These are phyloP conservation scores for Rhopalosiphum nymphaeae DNA, from an alignment of 2,888 invertebrate species.

Conservation along the genomic window DNA sequence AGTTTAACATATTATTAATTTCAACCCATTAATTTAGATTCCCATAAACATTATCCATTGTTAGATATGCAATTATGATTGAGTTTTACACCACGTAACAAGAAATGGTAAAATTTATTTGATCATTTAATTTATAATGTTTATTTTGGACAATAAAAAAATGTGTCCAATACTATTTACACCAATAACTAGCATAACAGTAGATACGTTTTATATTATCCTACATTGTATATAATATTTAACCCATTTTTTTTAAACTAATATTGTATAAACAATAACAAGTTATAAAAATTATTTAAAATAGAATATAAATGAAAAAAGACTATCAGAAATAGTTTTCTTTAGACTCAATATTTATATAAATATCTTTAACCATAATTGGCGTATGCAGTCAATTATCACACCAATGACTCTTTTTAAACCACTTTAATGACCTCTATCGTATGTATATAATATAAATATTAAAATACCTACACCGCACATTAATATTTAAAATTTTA, in stretches of 20 bases:
- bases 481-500: background rate
- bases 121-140: background rate
- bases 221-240: background rate
- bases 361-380: constrained; percentile 15
- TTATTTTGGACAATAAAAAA: background rate
- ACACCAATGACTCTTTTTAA: background rate
- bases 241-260: background rate
- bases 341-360: background rate
- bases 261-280: background rate
- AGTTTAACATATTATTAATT: background rate
- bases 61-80: background rate
- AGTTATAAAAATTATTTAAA: background rate
- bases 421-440: constrained; percentile 1
- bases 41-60: background rate
- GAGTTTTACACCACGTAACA: background rate
- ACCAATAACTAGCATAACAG: background rate
- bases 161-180: background rate
- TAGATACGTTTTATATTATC: background rate
- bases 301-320: background rate
- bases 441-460: background rate
- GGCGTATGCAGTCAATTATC: constrained; percentile 16
- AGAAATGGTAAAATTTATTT: background rate
- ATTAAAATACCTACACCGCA: background rate
- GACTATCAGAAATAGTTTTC: background rate
- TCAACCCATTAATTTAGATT: background rate